Evolutionary conservation across 2,797 vertebrate species (phyloP).

Genomic region (Ataeniobius toweri): DNA sequence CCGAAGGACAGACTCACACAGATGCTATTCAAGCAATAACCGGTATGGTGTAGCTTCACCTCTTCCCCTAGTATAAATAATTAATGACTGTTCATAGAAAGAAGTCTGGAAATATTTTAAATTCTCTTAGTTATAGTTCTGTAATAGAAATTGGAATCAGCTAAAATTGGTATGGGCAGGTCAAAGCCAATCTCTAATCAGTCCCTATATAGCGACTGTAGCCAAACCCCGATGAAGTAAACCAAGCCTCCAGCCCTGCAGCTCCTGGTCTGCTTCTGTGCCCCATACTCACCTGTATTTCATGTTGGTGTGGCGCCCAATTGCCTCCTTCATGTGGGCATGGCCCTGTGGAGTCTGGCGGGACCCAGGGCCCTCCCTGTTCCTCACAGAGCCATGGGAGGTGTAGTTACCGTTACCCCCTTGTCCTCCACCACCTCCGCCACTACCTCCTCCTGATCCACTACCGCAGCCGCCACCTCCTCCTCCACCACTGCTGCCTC

Average conservation of each 20-base stretch:
- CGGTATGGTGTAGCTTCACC: background rate
- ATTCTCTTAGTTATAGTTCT: background rate
- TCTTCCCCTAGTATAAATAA: background rate
- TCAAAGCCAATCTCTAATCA: background rate
- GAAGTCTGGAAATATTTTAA: background rate
- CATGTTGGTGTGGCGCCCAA: conserved; percentile 83
- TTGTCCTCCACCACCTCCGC: conserved; percentile 66
- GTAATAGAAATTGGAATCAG: background rate
- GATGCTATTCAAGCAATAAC: background rate
- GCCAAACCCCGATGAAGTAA: background rate
- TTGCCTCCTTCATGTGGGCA: conserved; percentile 85
- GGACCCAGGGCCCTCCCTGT: conserved; percentile 71
- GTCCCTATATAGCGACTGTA: background rate
- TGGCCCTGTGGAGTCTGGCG: conserved; percentile 77
- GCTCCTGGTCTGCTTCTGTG: conserved; percentile 15
- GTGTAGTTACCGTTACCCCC: conserved; percentile 79
- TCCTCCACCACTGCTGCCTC: conserved; percentile 49
- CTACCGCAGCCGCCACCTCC: conserved; percentile 56
- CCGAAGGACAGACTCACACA: background rate
- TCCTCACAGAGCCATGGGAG: conserved; percentile 75
- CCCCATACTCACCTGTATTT: conserved; percentile 82
- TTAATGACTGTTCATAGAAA: background rate
- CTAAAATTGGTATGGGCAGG: background rate
- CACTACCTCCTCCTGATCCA: conserved; percentile 55
- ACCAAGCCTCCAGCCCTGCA: conserved; percentile 22